These are phyloP conservation scores for Parasteatoda tepidariorum DNA, from an alignment of 1,140 invertebrate species.

Conservation along the genomic window DNA sequence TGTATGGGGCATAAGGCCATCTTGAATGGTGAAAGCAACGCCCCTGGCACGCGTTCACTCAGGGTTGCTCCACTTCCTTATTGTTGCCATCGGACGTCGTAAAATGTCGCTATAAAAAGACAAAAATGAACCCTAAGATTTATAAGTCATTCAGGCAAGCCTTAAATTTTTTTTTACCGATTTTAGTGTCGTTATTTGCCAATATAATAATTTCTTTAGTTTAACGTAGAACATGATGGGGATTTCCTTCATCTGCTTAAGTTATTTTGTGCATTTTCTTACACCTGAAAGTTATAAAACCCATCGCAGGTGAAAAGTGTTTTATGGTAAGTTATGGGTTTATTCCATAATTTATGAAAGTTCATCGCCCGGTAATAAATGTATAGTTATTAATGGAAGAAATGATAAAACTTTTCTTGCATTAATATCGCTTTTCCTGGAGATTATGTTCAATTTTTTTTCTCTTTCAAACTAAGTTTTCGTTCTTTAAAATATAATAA, in stretches of 20 bases:
- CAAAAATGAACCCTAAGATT: constrained; percentile 51
- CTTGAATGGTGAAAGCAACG: constrained; percentile 46
- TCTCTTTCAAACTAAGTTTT: too few species aligned
- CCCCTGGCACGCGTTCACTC: constrained; percentile 40
- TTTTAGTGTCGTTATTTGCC: constrained; percentile 41
- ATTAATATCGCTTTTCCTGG: background rate
- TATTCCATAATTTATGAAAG: constrained; percentile 1
- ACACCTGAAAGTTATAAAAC: background rate
- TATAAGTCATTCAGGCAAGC: constrained; percentile 44
- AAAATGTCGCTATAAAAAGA: constrained; percentile 33
- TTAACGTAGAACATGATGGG: background rate
- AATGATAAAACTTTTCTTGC: background rate
- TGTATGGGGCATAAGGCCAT: constrained; percentile 45
- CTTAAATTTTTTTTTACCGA: constrained; percentile 11
- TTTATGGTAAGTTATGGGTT: background rate
- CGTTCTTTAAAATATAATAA: too few species aligned
- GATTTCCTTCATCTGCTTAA: constrained; percentile 25
- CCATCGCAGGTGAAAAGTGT: constrained; percentile 11
- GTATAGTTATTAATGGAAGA: background rate
- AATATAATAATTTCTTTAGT: constrained; percentile 42
- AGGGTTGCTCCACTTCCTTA: constrained; percentile 1
- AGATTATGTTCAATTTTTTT: background rate
- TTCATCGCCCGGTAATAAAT: background rate
- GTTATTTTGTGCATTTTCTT: background rate
- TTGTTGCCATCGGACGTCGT: constrained; percentile 46